A percentile compares a stretch with the other conserved stretches of the same genome.
These are phyloP conservation scores for Cinara cedri DNA, from an alignment of 2,888 invertebrate genomes.

Conservation along the genomic window DNA sequence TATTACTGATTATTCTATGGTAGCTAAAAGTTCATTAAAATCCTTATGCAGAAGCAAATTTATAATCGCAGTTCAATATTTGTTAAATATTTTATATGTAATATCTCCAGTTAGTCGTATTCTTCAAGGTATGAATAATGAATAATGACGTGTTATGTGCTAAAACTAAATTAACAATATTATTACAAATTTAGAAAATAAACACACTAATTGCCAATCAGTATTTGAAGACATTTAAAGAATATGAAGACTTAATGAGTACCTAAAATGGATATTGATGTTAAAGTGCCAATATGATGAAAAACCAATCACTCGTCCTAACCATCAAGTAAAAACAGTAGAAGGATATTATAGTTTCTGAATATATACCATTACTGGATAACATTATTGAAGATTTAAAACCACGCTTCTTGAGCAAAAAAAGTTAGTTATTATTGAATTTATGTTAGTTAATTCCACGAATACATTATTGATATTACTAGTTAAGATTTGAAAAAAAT, in stretches of 20 bases:
- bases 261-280: constrained; percentile 9
- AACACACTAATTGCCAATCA: background rate
- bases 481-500: constrained; percentile 5
- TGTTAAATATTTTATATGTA: constrained; percentile 1
- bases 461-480: background rate
- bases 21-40: constrained; percentile 2
- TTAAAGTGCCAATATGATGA: constrained; percentile 1
- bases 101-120: constrained; percentile 8
- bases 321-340: background rate
- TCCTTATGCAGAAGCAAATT: constrained; percentile 5
- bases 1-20: too few relatives aligned
- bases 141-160: background rate
- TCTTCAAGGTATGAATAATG: background rate
- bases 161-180: background rate
- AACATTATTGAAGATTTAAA: background rate
- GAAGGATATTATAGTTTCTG: constrained; percentile 12
- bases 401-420: background rate
- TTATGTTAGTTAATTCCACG: background rate
- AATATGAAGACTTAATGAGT: too few relatives aligned
- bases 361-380: constrained; percentile 5
- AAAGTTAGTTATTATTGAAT: background rate
- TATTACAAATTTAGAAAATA: background rate
- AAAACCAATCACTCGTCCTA: background rate
- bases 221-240: constrained; percentile 25
- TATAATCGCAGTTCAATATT: constrained; percentile 12